phyloP scores from a whole-genome alignment of 2,888 invertebrate genomes.

The Trimorus sp. region DNA sequence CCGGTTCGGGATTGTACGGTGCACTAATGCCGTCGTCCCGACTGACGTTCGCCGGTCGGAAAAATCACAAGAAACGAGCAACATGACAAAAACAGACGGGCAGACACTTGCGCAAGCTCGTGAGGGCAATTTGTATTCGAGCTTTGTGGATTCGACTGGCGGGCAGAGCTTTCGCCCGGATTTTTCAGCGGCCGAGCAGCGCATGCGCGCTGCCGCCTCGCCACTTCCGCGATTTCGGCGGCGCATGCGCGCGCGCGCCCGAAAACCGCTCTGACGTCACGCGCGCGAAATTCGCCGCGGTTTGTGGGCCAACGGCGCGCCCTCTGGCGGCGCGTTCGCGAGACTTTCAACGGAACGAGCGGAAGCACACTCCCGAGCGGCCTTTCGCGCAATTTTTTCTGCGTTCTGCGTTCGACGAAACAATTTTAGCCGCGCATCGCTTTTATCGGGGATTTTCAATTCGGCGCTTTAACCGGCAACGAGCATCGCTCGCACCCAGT shows the following conservation, averaged over 20 bases:
- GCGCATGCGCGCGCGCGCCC: constrained; percentile 35
- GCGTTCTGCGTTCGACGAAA: no score
- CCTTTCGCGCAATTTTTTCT: no score
- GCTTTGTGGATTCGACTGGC: constrained; percentile 61
- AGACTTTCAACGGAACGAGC: no score
- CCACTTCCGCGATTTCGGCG: constrained; percentile 39
- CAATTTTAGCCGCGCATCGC: no score
- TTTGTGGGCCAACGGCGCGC: constrained; percentile 9
- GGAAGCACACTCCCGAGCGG: no score
- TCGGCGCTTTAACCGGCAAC: no score
- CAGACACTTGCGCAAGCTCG: constrained; percentile 54
- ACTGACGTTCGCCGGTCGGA: constrained; percentile 4
- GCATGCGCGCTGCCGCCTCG: constrained; percentile 22
- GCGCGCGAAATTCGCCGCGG: constrained; percentile 1
- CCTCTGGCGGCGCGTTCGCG: no score
- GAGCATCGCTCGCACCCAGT: no score
- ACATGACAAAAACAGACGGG: constrained; percentile 42
- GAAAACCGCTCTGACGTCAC: constrained; percentile 52
- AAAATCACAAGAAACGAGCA: constrained; percentile 19
- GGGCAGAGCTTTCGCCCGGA: constrained; percentile 56
- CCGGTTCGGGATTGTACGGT: constrained; percentile 26
- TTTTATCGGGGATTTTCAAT: no score
- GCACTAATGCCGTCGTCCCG: constrained; percentile 2
- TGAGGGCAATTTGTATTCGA: constrained; percentile 51
- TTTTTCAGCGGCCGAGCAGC: constrained; percentile 52